A percentile compares a stretch with the other conserved stretches of the same genome.
Conservation (phyloP, 2,113 vertebrate species). For the Ellobius talpinus region DNA sequence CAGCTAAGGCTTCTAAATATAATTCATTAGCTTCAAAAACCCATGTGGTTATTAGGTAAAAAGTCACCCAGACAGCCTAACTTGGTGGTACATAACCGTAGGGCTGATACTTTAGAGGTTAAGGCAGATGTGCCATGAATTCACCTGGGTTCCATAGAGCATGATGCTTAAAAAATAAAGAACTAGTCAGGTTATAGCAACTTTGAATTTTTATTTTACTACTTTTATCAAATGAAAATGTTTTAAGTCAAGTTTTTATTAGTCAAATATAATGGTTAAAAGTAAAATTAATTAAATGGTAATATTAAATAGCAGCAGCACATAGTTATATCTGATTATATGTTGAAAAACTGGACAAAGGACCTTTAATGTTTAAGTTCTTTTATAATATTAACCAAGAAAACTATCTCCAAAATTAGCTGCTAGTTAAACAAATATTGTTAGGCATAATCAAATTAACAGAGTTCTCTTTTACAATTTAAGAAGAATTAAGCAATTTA, state of each 20-base stretch:
- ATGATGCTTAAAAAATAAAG: neutral
- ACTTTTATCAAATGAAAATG: constrained; percentile 63
- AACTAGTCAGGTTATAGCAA: constrained; percentile 51
- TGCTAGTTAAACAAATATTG: constrained; percentile 61
- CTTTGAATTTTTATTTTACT: constrained; percentile 73
- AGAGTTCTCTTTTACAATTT: constrained; percentile 38
- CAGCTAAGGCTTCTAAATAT: constrained; percentile 49
- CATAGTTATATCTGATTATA: constrained; percentile 35
- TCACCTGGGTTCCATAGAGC: neutral
- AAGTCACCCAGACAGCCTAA: neutral
- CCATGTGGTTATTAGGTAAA: constrained; percentile 36
- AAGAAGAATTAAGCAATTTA: neutral
- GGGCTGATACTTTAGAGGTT: neutral
- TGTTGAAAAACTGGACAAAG: constrained; percentile 49
- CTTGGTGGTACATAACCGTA: neutral
- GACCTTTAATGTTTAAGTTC: constrained; percentile 49
- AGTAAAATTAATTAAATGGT: constrained; percentile 58
- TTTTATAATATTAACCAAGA: constrained; percentile 39
- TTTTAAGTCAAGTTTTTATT: constrained; percentile 64
- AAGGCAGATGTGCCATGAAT: neutral
- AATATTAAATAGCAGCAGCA: constrained; percentile 57
- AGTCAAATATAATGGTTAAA: constrained; percentile 54
- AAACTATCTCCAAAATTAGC: constrained; percentile 45
- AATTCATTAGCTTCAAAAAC: constrained; percentile 18
- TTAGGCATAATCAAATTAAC: constrained; percentile 68